Evolutionary conservation across 2,113 vertebrate species (phyloP).

Genomic region (Oostethus manadensis): DNA sequence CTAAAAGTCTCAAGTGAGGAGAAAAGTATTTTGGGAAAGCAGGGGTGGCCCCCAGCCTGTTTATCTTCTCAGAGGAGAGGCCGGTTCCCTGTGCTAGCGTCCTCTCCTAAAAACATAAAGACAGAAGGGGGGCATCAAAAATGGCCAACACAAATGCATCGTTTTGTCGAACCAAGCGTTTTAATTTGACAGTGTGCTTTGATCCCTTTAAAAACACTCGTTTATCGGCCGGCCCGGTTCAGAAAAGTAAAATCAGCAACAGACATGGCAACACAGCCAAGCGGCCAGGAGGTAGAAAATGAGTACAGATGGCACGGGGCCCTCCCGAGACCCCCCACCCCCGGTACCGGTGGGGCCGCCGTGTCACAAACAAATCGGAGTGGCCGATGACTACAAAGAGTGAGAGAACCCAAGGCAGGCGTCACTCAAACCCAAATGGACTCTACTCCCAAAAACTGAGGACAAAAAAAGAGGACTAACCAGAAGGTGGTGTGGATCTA

Average conservation of each 20-base stretch:
- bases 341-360: neutral
- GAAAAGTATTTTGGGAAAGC: no score
- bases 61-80: no score
- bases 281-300: neutral
- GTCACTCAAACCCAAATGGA: conserved; percentile 33
- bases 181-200: conserved; percentile 1
- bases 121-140: no score
- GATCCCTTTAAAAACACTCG: neutral
- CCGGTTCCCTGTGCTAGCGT: no score
- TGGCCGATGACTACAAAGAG: neutral
- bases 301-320: neutral
- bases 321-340: neutral
- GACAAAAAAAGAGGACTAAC: neutral
- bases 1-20: no score
- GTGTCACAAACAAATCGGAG: neutral
- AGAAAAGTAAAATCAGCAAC: neutral
- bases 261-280: neutral
- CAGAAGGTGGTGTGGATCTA: neutral
- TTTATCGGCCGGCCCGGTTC: neutral
- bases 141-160: neutral
- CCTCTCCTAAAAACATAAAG: no score
- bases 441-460: conserved; percentile 7
- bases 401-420: conserved; percentile 14
- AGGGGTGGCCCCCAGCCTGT: no score
- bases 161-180: neutral